phyloP scores from a whole-genome alignment of 2,113 vertebrate genomes.

The Alaudala cheleensis region DNA sequence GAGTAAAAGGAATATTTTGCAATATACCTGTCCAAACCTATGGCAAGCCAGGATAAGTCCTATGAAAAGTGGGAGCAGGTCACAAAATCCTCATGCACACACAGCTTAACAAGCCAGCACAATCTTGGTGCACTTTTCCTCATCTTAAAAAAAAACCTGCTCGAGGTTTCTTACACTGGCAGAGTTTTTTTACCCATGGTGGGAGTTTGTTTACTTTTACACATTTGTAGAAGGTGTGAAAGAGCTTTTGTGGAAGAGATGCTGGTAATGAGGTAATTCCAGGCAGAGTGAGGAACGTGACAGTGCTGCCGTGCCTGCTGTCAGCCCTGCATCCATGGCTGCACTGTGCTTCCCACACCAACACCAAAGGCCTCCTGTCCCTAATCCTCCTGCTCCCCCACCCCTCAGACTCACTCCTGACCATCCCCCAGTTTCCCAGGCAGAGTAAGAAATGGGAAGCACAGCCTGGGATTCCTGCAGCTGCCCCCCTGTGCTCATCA shows the following conservation, averaged over 20 bases:
- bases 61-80: background rate
- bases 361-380: background rate
- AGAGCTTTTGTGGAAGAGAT: constrained; percentile 50
- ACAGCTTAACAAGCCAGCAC: background rate
- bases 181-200: background rate
- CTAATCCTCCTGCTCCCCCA: background rate
- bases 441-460: background rate
- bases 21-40: background rate
- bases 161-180: background rate
- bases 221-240: constrained; percentile 58
- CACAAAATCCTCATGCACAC: background rate
- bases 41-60: background rate
- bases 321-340: background rate
- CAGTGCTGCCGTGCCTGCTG: background rate
- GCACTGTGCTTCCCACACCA: background rate
- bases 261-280: constrained; percentile 11
- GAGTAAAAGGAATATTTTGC: background rate
- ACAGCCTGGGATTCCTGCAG: background rate
- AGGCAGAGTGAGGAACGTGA: background rate
- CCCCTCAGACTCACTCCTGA: background rate
- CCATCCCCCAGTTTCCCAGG: rapidly evolving
- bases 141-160: background rate
- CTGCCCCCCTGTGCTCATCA: background rate
- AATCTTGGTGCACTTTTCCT: background rate
- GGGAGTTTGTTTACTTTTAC: constrained; percentile 60